Percentiles rank a stretch among this genome's conserved stretches.
phyloP scores from a whole-genome alignment of 2,113 vertebrate genomes.

The Rhynchomys soricoides region DNA sequence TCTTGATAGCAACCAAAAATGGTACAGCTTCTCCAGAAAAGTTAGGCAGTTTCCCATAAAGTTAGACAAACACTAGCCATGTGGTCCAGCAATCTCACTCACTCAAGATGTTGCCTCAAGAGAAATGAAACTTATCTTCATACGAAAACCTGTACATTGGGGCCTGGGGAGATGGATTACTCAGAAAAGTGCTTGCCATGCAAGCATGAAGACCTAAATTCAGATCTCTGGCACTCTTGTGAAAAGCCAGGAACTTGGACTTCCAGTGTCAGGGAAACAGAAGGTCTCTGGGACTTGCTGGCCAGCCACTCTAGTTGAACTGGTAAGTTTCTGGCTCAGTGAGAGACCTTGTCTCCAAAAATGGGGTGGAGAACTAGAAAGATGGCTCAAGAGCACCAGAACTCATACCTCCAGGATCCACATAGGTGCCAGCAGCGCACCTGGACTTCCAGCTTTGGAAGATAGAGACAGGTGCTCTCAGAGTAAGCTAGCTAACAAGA shows the following conservation, averaged over 20 bases:
- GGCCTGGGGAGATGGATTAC: neutral
- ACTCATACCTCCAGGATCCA: neutral
- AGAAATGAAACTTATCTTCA: constrained; percentile 26
- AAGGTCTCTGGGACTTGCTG: neutral
- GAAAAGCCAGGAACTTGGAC: neutral
- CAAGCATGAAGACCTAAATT: neutral
- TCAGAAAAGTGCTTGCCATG: neutral
- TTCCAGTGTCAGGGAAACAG: neutral
- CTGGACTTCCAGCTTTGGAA: too few relatives aligned
- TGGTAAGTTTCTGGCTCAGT: neutral
- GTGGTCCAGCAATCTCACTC: neutral
- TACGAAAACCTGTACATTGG: neutral
- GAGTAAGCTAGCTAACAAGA: neutral
- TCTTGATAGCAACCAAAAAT: neutral
- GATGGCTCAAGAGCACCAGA: neutral
- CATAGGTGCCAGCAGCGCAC: neutral
- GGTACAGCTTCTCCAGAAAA: neutral
- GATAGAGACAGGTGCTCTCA: neutral
- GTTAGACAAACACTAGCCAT: neutral
- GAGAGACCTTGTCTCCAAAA: neutral
- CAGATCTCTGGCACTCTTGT: neutral
- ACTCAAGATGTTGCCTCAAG: neutral
- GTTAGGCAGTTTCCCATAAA: neutral
- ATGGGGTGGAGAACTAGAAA: neutral
- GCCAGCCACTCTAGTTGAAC: neutral